Evolutionary conservation across 2,888 invertebrate species (phyloP).

Genomic region (Caenorhabditis sp.): DNA sequence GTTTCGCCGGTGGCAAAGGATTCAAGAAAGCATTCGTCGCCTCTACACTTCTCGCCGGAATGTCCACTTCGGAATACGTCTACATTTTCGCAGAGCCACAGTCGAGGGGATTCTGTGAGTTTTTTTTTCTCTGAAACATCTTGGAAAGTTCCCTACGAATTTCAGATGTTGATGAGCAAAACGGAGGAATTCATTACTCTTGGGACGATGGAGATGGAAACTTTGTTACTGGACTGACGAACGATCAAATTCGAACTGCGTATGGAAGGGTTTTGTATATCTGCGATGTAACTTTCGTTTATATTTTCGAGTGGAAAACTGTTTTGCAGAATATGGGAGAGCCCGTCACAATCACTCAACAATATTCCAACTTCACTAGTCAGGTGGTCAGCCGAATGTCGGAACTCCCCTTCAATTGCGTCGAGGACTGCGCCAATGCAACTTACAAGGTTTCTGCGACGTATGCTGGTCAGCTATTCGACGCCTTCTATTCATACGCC

Average conservation of each 20-base stretch:
- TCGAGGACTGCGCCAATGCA: slow-evolving; percentile 40
- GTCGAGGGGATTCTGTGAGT: slow-evolving; percentile 50
- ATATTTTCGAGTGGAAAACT: neutral
- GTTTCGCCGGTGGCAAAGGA: slow-evolving; percentile 48
- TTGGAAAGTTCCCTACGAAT: neutral
- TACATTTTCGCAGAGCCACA: slow-evolving; percentile 60
- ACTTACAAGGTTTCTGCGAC: slow-evolving; percentile 49
- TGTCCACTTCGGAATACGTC: slow-evolving; percentile 60
- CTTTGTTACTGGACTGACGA: slow-evolving; percentile 25
- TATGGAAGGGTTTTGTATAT: slow-evolving; percentile 45
- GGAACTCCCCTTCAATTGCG: slow-evolving; percentile 47
- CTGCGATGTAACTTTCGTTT: slow-evolving; percentile 30
- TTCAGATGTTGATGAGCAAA: slow-evolving; percentile 30
- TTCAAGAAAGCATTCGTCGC: slow-evolving; percentile 61
- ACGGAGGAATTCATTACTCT: slow-evolving; percentile 32
- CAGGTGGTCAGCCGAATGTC: slow-evolving; percentile 43
- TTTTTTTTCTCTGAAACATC: too few species aligned
- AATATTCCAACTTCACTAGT: slow-evolving; percentile 41
- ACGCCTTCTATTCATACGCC: slow-evolving; percentile 59
- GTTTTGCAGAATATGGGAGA: slow-evolving; percentile 40
- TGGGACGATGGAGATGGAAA: slow-evolving; percentile 39
- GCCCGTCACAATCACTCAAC: slow-evolving; percentile 17
- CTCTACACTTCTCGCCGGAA: slow-evolving; percentile 27
- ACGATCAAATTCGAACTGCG: slow-evolving; percentile 30
- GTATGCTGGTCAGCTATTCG: slow-evolving; percentile 59